Evolutionary conservation across 2,888 invertebrate genomes (phyloP), one percentile per base, ranked within the genome.

Genomic region (Calameuta idolon): DNA sequence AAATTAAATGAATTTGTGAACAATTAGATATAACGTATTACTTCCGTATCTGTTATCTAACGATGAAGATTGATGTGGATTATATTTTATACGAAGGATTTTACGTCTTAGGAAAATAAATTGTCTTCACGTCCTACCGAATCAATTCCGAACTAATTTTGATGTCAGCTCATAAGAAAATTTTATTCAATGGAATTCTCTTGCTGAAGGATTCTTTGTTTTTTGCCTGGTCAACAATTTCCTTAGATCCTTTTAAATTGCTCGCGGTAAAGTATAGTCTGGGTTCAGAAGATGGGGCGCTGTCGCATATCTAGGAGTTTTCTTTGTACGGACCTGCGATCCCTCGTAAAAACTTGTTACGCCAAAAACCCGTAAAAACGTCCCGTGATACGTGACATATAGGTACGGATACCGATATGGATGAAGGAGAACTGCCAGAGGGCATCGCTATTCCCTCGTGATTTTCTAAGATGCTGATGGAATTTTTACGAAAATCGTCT

Each of bases 71-170:
- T 55, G 5, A 55, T 23, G 23, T 55, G 23, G 23, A 55, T 40
- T 55, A 40, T 23, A 40, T 40, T 40, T 40, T 15, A 40, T 15
- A 23, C 15, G 40, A 40, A 40, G 0, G 40, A 40, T 5, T 40
- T 23, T 5, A 23, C 9, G 55, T 40, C 15, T 15, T 15, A 40
- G 15, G 15, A 40, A 40, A 40, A 40, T 40, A 40, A 15, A 15
- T 40, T 40, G 12, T 40, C 40, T 15, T 40, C 15, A 4, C 0
- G 15, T 15, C 9, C 55, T 5, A 23, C 23, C 23, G 23, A 55
- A 55, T 55, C 34, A 73, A 37, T 76, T 69, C 23, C 73, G 75
- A 75, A 35, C 74, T 74, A 69, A 69, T 40, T 74, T 15, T 69
- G 12, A 74, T 31, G 69, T 23, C 37, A 35, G 74, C 33, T 69